phyloP scores from a whole-genome alignment of 1,140 invertebrate genomes.

The Campoletis sonorensis region DNA sequence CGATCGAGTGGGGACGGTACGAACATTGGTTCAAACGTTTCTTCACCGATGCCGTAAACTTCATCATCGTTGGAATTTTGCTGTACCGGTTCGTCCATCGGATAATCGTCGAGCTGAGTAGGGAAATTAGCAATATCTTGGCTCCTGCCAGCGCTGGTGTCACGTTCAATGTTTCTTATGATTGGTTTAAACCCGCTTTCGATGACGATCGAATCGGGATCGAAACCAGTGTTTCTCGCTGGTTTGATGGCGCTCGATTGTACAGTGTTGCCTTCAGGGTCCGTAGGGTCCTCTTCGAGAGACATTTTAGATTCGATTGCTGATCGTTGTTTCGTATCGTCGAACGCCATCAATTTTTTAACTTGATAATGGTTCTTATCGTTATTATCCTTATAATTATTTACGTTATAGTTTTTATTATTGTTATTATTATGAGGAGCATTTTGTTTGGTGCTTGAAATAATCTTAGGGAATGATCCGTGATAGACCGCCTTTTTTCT shows the following conservation, averaged over 20 bases:
- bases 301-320: conserved; percentile 61
- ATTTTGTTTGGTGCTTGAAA: not conserved
- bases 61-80: conserved; percentile 64
- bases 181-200: conserved; percentile 91
- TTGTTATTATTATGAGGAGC: not conserved
- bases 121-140: conserved; percentile 59
- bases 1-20: conserved; percentile 83
- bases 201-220: conserved; percentile 87
- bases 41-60: conserved; percentile 72
- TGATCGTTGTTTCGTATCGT: conserved; percentile 47
- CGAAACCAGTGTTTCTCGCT: conserved; percentile 85
- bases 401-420: conserved; percentile 27
- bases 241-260: conserved; percentile 54
- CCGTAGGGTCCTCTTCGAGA: conserved; percentile 34
- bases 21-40: conserved; percentile 84
- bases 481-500: conserved; percentile 65
- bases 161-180: conserved; percentile 78
- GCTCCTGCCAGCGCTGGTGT: conserved; percentile 75
- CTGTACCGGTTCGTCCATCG: conserved; percentile 65
- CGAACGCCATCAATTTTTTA: conserved; percentile 61
- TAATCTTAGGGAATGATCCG: not conserved
- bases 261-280: not conserved
- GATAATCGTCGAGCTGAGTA: conserved; percentile 42
- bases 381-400: conserved; percentile 25
- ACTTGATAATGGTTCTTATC: conserved; percentile 28